Evolutionary conservation across 2,797 vertebrate species (phyloP).

Genomic region (Coregonus suidteri): DNA sequence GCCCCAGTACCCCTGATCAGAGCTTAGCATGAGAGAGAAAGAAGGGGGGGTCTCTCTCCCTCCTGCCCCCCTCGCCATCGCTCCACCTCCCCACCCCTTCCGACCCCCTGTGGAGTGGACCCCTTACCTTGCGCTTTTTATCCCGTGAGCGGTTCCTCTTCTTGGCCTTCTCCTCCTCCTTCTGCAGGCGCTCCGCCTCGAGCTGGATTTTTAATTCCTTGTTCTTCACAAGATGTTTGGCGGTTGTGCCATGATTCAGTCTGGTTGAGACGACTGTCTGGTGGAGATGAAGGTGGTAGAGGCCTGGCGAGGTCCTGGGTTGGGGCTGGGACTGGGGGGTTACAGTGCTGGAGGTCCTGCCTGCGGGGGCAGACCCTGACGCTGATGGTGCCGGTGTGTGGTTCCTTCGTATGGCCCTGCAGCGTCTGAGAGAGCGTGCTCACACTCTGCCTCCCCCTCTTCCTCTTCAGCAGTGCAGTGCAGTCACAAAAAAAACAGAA

Average conservation of each 20-base stretch:
- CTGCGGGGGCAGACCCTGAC: constrained; percentile 65
- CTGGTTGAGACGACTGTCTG: not conserved
- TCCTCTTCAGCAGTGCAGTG: constrained; percentile 66
- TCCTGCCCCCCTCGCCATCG: constrained; percentile 29
- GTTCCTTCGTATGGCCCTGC: constrained; percentile 74
- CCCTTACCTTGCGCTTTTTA: constrained; percentile 94
- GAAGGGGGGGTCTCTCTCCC: constrained; percentile 51
- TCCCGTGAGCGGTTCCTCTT: constrained; percentile 95
- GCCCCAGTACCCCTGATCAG: constrained; percentile 58
- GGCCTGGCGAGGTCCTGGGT: not conserved
- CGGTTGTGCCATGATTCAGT: constrained; percentile 89
- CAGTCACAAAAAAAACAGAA: constrained; percentile 30
- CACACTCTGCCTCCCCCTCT: constrained; percentile 52
- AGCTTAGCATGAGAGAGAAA: constrained; percentile 67
- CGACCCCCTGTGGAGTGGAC: constrained; percentile 59
- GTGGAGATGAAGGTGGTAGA: constrained; percentile 19
- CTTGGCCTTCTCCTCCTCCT: constrained; percentile 90
- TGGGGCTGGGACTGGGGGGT: constrained; percentile 51
- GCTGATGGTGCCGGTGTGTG: constrained; percentile 34
- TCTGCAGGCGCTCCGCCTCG: constrained; percentile 93
- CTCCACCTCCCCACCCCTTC: constrained; percentile 22
- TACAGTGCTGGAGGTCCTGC: constrained; percentile 56
- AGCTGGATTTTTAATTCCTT: constrained; percentile 93
- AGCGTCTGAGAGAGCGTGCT: constrained; percentile 71
- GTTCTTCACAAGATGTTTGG: constrained; percentile 97